Percentiles rank a stretch among this genome's conserved stretches.
These are phyloP conservation scores for Linnaemya vulpina DNA, from an alignment of 2,888 invertebrate genomes.

Conservation along the genomic window DNA sequence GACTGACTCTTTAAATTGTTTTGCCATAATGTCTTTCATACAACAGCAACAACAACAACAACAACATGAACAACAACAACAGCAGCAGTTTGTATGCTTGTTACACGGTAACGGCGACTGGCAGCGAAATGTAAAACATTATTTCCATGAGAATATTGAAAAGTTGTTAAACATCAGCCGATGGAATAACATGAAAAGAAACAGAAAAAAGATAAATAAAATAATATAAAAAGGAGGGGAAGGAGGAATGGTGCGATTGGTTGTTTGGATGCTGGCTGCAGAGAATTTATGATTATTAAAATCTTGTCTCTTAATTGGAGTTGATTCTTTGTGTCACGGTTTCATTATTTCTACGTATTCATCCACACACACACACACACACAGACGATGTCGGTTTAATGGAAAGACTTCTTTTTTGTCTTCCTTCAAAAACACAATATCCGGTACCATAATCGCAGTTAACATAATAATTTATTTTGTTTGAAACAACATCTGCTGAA, in stretches of 20 bases:
- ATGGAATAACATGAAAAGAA: too few relatives aligned
- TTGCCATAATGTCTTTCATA: conserved; percentile 46
- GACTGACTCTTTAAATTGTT: conserved; percentile 55
- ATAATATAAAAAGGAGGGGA: neutral
- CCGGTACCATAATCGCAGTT: conserved; percentile 30
- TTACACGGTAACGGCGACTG: conserved; percentile 12
- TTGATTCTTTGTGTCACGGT: conserved; percentile 44
- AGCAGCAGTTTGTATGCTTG: neutral
- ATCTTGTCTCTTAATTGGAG: conserved; percentile 63
- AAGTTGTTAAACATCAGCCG: conserved; percentile 62
- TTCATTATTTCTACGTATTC: conserved; percentile 33
- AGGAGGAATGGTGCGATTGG: neutral
- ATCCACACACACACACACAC: too few relatives aligned
- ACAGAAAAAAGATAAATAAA: too few relatives aligned
- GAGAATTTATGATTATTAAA: conserved; percentile 65
- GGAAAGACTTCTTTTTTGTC: conserved; percentile 20
- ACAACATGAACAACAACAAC: conserved; percentile 16
- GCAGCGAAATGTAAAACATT: conserved; percentile 60
- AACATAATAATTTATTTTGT: conserved; percentile 32
- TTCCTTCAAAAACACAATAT: conserved; percentile 49
- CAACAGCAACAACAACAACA: conserved; percentile 14
- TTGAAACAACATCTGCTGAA: conserved; percentile 37
- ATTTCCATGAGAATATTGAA: conserved; percentile 47
- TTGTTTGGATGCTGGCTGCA: neutral
- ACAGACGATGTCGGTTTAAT: conserved; percentile 36